A percentile compares a stretch with the other conserved stretches of the same genome.
These are phyloP conservation scores for Takifugu flavidus DNA, from an alignment of 2,113 vertebrate species.

Conservation along the genomic window DNA sequence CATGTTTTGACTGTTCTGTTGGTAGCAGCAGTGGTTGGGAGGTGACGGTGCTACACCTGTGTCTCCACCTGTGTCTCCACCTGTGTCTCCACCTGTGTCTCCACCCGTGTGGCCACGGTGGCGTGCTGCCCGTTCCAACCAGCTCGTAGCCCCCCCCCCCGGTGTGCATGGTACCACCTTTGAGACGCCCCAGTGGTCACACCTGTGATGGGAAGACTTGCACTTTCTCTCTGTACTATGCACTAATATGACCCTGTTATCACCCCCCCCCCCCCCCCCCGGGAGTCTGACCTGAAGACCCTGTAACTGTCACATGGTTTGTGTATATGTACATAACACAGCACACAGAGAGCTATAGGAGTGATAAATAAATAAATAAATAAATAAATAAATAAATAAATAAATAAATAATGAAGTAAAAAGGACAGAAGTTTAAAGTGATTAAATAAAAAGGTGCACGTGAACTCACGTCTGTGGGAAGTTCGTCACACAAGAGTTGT, in stretches of 20 bases:
- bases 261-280: constrained; percentile 22
- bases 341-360: constrained; percentile 64
- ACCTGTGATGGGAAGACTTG: constrained; percentile 71
- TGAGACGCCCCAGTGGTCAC: constrained; percentile 66
- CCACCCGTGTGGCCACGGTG: constrained; percentile 30
- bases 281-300: constrained; percentile 68
- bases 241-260: constrained; percentile 67
- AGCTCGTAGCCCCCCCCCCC: constrained; percentile 41
- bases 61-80: constrained; percentile 27
- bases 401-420: constrained; percentile 22
- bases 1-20: too few species aligned
- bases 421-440: constrained; percentile 51
- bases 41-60: constrained; percentile 59
- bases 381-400: constrained; percentile 23
- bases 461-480: constrained; percentile 65
- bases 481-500: constrained; percentile 68
- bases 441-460: constrained; percentile 62
- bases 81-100: constrained; percentile 38
- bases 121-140: constrained; percentile 34
- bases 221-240: constrained; percentile 79
- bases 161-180: constrained; percentile 73
- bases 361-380: constrained; percentile 44
- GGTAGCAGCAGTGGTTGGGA: too few species aligned
- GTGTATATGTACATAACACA: constrained; percentile 77
- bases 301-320: constrained; percentile 60